phyloP scores from a whole-genome alignment of 2,888 invertebrate species.

The Amiota mariae region DNA sequence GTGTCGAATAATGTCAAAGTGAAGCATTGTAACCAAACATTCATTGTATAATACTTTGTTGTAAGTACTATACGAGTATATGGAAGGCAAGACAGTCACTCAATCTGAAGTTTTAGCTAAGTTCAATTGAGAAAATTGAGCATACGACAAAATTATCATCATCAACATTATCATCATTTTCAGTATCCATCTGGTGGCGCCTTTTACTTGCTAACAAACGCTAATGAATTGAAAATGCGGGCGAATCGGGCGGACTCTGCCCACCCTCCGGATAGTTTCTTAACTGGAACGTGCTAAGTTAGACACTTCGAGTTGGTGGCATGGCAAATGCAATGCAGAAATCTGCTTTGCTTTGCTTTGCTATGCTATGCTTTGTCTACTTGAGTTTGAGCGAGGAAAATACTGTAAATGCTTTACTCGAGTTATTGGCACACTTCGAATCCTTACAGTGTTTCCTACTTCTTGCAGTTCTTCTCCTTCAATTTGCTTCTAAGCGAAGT shows the following conservation, averaged over 20 bases:
- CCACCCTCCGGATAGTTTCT: neutral
- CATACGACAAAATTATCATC: neutral
- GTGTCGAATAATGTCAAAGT: slow-evolving; percentile 8
- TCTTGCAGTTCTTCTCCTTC: too few relatives aligned
- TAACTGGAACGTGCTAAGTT: neutral
- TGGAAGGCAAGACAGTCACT: neutral
- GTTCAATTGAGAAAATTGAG: neutral
- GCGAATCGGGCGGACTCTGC: neutral
- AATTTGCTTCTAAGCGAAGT: neutral
- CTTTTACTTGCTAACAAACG: slow-evolving; percentile 17
- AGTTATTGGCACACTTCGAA: slow-evolving; percentile 46
- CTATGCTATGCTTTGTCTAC: slow-evolving; percentile 15
- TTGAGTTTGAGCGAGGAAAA: neutral
- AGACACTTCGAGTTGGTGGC: too few relatives aligned
- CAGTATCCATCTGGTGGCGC: neutral
- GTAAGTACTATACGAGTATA: neutral
- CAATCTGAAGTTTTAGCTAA: too few relatives aligned
- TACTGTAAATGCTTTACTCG: neutral
- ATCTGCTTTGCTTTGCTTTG: neutral
- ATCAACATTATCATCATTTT: neutral
- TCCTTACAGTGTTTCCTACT: slow-evolving; percentile 24
- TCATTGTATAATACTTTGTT: neutral
- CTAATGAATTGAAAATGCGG: slow-evolving; percentile 26
- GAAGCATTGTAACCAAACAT: slow-evolving; percentile 10
- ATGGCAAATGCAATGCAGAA: too few relatives aligned